These are phyloP conservation scores for Donacobius atricapilla DNA, from an alignment of 2,113 vertebrate species.

Conservation along the genomic window DNA sequence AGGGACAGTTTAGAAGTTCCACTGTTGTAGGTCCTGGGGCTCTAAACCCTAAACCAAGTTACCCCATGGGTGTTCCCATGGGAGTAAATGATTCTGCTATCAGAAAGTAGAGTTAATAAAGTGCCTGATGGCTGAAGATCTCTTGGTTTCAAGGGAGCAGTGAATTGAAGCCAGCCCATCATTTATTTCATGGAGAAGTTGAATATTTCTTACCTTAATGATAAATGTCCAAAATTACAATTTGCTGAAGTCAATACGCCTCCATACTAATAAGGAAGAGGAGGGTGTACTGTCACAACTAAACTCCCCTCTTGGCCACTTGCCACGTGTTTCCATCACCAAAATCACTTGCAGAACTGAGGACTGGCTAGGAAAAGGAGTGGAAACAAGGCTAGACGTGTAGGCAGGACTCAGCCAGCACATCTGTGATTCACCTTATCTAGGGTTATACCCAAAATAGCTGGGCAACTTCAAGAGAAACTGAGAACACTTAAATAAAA, in stretches of 20 bases:
- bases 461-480: constrained; percentile 18
- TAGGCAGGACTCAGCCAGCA: background rate
- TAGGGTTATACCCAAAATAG: constrained; percentile 14
- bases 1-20: background rate
- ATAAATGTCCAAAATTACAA: background rate
- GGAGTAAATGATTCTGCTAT: background rate
- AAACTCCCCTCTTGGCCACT: background rate
- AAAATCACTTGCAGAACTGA: background rate
- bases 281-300: background rate
- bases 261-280: background rate
- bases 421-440: background rate
- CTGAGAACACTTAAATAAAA: background rate
- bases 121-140: background rate
- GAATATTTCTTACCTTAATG: background rate
- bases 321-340: background rate
- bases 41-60: background rate
- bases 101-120: background rate
- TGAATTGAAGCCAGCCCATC: background rate
- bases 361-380: background rate
- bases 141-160: background rate
- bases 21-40: background rate
- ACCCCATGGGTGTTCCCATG: background rate
- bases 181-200: background rate
- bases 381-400: background rate
- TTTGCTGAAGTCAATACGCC: background rate